Conservation (phyloP, 2,888 invertebrate genomes). For the Abrostola triplasia region DNA sequence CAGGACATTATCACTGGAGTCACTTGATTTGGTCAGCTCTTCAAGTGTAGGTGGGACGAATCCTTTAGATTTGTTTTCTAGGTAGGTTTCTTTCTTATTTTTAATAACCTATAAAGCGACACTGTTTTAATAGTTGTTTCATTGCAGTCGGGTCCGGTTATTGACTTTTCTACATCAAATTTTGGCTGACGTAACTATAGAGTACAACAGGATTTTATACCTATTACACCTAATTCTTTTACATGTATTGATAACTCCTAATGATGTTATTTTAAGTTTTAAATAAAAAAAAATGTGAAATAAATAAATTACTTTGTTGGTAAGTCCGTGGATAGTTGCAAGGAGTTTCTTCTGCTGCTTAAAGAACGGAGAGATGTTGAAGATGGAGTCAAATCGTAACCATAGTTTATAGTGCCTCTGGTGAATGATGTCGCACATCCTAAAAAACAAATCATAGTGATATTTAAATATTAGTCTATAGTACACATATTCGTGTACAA, state of each 20-base stretch:
- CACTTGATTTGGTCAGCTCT: conserved; percentile 72
- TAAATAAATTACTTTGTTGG: conserved; percentile 88
- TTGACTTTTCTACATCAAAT: no score
- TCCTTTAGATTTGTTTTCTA: conserved; percentile 83
- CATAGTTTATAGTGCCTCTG: conserved; percentile 93
- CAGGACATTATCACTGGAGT: conserved; percentile 71
- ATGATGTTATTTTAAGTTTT: background rate
- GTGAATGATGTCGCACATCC: conserved; percentile 94
- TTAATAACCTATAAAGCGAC: conserved; percentile 83
- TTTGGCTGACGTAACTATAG: no score
- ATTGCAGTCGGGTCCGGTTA: background rate
- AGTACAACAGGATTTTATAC: no score
- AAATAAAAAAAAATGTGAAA: background rate
- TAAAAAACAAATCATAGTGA: conserved; percentile 55
- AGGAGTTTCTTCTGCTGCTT: conserved; percentile 91
- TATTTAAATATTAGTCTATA: background rate
- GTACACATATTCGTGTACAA: no score
- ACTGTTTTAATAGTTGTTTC: background rate
- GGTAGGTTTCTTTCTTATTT: conserved; percentile 89
- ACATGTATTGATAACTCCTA: no score
- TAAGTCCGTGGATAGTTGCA: conserved; percentile 92
- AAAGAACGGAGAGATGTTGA: conserved; percentile 91
- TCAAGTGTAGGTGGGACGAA: conserved; percentile 77
- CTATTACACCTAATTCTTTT: no score
- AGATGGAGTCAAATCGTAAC: conserved; percentile 91